A percentile compares a stretch with the other conserved stretches of the same genome.
These are phyloP conservation scores for Lasioglossum zephyrum DNA, from an alignment of 2,888 invertebrate genomes.

Conservation along the genomic window DNA sequence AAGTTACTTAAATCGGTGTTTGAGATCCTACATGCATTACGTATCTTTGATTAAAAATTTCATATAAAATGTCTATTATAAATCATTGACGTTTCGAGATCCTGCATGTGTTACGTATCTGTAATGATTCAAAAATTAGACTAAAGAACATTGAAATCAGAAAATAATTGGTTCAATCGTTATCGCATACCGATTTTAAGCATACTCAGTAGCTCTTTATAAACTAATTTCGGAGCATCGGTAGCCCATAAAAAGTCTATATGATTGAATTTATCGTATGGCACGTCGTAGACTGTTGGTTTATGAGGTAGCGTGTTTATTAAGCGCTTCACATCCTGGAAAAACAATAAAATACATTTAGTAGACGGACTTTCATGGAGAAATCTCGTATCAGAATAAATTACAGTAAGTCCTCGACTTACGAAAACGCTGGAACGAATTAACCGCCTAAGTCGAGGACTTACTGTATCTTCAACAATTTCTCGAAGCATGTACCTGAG, in stretches of 20 bases:
- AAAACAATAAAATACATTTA: constrained; percentile 23
- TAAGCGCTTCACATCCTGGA: constrained; percentile 87
- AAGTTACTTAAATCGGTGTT: not conserved
- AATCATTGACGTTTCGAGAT: not conserved
- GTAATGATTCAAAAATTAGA: not conserved
- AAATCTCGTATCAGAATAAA: not conserved
- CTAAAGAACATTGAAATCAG: not conserved
- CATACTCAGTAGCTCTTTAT: constrained; percentile 85
- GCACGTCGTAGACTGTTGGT: constrained; percentile 86
- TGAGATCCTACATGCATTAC: not conserved
- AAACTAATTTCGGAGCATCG: constrained; percentile 87
- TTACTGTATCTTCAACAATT: no score
- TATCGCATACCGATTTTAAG: constrained; percentile 43
- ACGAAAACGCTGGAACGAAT: no score
- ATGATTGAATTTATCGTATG: constrained; percentile 89
- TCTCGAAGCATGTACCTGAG: not conserved
- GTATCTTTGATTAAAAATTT: not conserved
- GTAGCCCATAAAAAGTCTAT: constrained; percentile 90
- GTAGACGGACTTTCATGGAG: not conserved
- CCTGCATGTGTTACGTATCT: not conserved
- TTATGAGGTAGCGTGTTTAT: constrained; percentile 85
- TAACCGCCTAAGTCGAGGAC: no score
- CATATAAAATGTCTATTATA: not conserved
- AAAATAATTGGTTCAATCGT: not conserved
- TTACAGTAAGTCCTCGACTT: no score